phyloP scores from a whole-genome alignment of 2,797 vertebrate species.

The Pristis pectinata region DNA sequence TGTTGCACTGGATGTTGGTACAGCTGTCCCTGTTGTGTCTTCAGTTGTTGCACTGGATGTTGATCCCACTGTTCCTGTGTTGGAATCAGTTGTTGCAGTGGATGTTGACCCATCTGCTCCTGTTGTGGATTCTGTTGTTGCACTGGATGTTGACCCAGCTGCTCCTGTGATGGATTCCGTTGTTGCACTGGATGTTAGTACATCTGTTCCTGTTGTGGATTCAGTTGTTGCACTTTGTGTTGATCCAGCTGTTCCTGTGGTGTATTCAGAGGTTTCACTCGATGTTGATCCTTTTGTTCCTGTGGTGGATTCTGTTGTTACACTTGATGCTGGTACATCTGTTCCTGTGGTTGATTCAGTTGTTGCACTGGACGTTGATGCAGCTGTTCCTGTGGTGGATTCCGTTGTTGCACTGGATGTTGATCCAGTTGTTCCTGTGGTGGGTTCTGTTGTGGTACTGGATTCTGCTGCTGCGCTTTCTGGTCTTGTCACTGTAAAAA shows the following conservation, averaged over 20 bases:
- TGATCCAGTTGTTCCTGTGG: fast-evolving
- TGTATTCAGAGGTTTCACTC: background rate
- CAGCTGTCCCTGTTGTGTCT: background rate
- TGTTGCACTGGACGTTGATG: fast-evolving
- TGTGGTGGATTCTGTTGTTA: background rate
- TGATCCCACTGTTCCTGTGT: fast-evolving
- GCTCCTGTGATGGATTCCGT: background rate
- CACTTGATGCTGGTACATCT: background rate
- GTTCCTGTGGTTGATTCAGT: background rate
- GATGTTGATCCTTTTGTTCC: background rate
- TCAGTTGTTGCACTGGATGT: background rate
- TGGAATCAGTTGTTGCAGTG: background rate
- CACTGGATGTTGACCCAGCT: background rate
- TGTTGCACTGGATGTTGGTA: fast-evolving
- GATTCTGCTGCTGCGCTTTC: too few species aligned
- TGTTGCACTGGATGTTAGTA: background rate
- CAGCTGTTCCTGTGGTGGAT: background rate
- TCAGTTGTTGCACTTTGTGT: background rate
- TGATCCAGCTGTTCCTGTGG: background rate
- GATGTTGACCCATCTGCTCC: too few species aligned
- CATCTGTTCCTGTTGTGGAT: background rate
- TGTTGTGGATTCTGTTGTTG: background rate
- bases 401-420: background rate
- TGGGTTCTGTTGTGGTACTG: background rate
- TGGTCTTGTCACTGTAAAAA: too few species aligned